A percentile compares a stretch with the other conserved stretches of the same genome.
Conservation (phyloP, 2,113 vertebrate species). For the Equus quagga region DNA sequence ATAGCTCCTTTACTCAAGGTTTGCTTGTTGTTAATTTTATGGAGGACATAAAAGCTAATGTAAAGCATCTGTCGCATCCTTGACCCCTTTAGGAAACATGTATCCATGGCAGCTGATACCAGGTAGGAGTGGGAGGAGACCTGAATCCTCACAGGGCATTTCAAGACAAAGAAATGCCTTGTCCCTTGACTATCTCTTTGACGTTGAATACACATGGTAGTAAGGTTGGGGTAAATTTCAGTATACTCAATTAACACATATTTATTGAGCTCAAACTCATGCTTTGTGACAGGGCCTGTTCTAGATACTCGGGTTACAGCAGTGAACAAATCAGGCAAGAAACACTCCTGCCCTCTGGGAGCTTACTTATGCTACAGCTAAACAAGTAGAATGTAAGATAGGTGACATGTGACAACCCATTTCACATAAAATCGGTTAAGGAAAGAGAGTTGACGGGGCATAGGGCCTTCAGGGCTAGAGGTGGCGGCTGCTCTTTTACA, state of each 20-base stretch:
- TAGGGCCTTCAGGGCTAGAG: neutral
- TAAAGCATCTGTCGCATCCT: constrained; percentile 76
- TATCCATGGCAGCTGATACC: constrained; percentile 66
- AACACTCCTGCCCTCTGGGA: neutral
- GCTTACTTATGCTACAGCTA: neutral
- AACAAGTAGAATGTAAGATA: neutral
- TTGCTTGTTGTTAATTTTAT: constrained; percentile 83
- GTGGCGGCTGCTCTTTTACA: neutral
- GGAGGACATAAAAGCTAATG: constrained; percentile 78
- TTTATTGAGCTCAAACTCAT: neutral
- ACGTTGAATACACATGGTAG: neutral
- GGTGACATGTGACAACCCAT: neutral
- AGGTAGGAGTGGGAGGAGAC: constrained; percentile 8
- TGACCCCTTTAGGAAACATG: constrained; percentile 78
- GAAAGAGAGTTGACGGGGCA: neutral
- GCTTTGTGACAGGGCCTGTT: neutral
- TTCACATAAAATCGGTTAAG: neutral
- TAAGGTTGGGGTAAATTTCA: neutral
- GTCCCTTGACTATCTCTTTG: neutral
- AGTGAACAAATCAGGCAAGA: neutral
- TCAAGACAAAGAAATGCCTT: neutral
- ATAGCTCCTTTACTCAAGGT: constrained; percentile 69
- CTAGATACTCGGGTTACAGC: neutral
- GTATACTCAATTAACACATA: neutral
- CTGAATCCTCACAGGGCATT: neutral